Percentiles rank a stretch among this genome's conserved stretches.
Conservation (phyloP, 2,797 vertebrate species). For the Crenuchus spilurus region DNA sequence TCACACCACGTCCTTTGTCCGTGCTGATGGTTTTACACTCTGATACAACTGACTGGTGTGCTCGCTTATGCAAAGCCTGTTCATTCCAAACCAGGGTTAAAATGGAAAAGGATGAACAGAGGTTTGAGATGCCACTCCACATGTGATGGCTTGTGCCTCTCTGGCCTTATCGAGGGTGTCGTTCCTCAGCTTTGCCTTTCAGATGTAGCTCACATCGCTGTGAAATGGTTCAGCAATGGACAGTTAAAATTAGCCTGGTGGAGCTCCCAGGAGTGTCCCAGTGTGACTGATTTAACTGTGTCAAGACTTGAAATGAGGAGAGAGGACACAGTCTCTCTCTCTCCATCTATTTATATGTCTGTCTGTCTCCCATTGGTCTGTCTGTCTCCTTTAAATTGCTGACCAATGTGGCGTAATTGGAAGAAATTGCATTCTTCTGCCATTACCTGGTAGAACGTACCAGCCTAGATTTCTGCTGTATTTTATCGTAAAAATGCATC, state of each 20-base stretch:
- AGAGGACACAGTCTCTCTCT: constrained; percentile 25
- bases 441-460: neutral
- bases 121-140: neutral
- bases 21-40: too few relatives aligned
- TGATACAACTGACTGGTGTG: too few relatives aligned
- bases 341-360: neutral
- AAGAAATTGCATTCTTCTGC: neutral
- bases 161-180: neutral
- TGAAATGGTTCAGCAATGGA: constrained; percentile 22
- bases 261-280: constrained; percentile 30
- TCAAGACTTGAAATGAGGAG: constrained; percentile 29
- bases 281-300: constrained; percentile 45
- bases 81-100: too few relatives aligned
- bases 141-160: neutral
- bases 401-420: neutral
- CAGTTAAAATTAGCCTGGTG: constrained; percentile 33
- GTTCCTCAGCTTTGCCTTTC: neutral
- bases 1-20: too few relatives aligned
- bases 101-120: too few relatives aligned
- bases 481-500: neutral
- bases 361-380: neutral
- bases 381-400: neutral
- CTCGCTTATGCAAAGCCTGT: too few relatives aligned
- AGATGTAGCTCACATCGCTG: constrained; percentile 5
- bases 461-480: too few relatives aligned